A percentile compares a stretch with the other conserved stretches of the same genome.
These are phyloP conservation scores for Scaptomyza reducta DNA, from an alignment of 2,888 invertebrate species.

Conservation along the genomic window DNA sequence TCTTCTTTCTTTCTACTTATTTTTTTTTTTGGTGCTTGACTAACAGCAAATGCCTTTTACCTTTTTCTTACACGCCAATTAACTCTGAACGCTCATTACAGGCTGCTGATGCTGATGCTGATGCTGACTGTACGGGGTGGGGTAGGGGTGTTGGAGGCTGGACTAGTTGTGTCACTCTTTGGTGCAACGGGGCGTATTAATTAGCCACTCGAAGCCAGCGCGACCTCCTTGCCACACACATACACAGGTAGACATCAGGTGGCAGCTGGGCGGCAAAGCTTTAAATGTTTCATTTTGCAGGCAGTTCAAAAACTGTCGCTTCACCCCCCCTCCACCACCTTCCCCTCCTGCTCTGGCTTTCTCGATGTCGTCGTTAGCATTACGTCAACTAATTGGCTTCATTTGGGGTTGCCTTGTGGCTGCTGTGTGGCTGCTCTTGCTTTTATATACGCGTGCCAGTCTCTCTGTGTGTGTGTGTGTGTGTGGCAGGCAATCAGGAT, in stretches of 20 bases:
- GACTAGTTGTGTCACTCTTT: slow-evolving; percentile 63
- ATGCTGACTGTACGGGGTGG: slow-evolving; percentile 13
- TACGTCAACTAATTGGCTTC: slow-evolving; percentile 78
- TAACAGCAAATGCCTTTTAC: slow-evolving; percentile 47
- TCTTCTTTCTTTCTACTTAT: background rate
- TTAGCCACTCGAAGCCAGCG: slow-evolving; percentile 71
- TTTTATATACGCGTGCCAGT: background rate
- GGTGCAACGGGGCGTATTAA: slow-evolving; percentile 79
- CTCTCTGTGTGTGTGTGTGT: slow-evolving; percentile 23
- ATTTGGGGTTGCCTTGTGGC: slow-evolving; percentile 76
- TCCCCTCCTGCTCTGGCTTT: background rate
- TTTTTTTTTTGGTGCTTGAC: slow-evolving; percentile 10
- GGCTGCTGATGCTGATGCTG: slow-evolving; percentile 48
- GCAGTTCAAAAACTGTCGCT: slow-evolving; percentile 72
- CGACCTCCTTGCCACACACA: slow-evolving; percentile 18
- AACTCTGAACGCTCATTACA: slow-evolving; percentile 79
- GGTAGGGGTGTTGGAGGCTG: slow-evolving; percentile 18
- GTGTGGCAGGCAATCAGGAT: slow-evolving; percentile 56
- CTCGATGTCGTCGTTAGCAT: slow-evolving; percentile 66
- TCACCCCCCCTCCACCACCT: background rate
- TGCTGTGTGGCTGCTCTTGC: slow-evolving; percentile 36
- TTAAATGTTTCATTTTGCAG: slow-evolving; percentile 73
- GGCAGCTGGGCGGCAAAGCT: slow-evolving; percentile 23
- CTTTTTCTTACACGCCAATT: slow-evolving; percentile 74
- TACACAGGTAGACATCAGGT: slow-evolving; percentile 15